Conservation (phyloP, 1,140 invertebrate genomes). For the Cydia splendana region DNA sequence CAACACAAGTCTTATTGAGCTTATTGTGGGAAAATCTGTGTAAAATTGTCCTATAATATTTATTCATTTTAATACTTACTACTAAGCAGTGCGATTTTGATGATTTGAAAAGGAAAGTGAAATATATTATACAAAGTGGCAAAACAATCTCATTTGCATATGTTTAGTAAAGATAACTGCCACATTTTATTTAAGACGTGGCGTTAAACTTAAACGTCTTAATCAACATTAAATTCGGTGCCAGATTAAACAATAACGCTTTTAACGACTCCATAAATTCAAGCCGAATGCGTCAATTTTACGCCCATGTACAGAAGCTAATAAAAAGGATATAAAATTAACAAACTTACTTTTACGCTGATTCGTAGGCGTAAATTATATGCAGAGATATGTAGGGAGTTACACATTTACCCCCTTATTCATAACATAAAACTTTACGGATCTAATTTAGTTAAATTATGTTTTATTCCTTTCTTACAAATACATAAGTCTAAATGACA, state of each 20-base stretch:
- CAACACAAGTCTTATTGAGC: no score
- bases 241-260: conserved; percentile 6
- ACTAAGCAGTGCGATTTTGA: no score
- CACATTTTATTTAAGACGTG: background rate
- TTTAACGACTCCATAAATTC: conserved; percentile 9
- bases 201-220: conserved; percentile 2
- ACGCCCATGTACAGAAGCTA: conserved; percentile 2
- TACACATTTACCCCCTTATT: no score
- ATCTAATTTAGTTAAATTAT: no score
- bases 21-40: no score
- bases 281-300: background rate
- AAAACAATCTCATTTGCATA: conserved; percentile 9
- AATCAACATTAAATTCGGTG: background rate
- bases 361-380: background rate
- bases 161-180: background rate
- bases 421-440: no score
- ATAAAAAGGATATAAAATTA: conserved; percentile 13
- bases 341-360: background rate
- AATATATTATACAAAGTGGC: background rate
- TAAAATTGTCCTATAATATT: no score
- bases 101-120: background rate
- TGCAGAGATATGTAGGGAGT: background rate
- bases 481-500: no score
- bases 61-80: no score
- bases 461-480: no score